Evolutionary conservation across 1,140 invertebrate species (phyloP).

Genomic region (Pinna nobilis): DNA sequence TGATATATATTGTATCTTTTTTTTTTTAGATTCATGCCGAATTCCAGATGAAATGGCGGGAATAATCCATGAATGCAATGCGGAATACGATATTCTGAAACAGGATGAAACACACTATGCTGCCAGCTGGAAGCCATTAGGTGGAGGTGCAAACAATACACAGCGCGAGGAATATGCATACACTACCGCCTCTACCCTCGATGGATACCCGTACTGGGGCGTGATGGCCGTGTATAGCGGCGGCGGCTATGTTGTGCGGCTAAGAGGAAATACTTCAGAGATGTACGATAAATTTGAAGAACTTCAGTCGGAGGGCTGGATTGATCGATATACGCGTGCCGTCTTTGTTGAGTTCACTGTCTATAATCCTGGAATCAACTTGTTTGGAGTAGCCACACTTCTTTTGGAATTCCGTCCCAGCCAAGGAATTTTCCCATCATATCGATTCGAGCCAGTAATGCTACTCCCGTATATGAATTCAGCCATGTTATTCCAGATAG

Average conservation of each 20-base stretch:
- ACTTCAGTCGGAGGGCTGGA: slow-evolving; percentile 76
- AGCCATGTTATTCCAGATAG: slow-evolving; percentile 66
- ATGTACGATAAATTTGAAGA: slow-evolving; percentile 68
- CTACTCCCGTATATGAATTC: slow-evolving; percentile 66
- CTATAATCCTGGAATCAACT: slow-evolving; percentile 78
- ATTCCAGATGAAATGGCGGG: slow-evolving; percentile 55
- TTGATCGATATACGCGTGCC: slow-evolving; percentile 78
- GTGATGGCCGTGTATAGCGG: slow-evolving; percentile 76
- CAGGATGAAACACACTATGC: slow-evolving; percentile 68
- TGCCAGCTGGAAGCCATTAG: slow-evolving; percentile 66
- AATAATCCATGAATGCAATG: slow-evolving; percentile 69
- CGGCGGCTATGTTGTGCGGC: slow-evolving; percentile 77
- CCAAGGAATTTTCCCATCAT: slow-evolving; percentile 76
- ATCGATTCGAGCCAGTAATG: slow-evolving; percentile 76
- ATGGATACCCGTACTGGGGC: slow-evolving; percentile 76
- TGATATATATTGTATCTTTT: neutral
- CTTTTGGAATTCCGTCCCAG: slow-evolving; percentile 77
- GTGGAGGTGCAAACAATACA: slow-evolving; percentile 45
- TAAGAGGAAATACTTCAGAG: slow-evolving; percentile 73
- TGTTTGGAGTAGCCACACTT: slow-evolving; percentile 77
- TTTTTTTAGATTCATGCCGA: slow-evolving; percentile 57
- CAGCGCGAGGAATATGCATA: slow-evolving; percentile 71
- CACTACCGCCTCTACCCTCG: slow-evolving; percentile 65
- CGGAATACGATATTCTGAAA: slow-evolving; percentile 60
- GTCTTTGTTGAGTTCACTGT: slow-evolving; percentile 79